phyloP scores from a whole-genome alignment of 2,888 invertebrate genomes.

The Ophion slaviceki region DNA sequence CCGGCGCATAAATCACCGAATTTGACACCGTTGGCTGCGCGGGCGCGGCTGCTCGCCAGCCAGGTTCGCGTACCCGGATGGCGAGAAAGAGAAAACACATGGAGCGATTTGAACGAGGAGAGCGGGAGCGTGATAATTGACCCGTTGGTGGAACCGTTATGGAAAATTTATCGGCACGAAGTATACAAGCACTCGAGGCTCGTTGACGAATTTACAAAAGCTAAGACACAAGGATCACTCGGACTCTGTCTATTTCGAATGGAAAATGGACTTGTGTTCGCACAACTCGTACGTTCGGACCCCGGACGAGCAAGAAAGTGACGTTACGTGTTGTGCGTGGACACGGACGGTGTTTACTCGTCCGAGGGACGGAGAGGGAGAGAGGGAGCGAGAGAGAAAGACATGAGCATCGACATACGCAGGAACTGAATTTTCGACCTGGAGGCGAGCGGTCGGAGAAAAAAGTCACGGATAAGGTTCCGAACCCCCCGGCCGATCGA shows the following conservation, averaged over 20 bases:
- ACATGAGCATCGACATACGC: constrained; percentile 48
- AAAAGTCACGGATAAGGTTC: no score
- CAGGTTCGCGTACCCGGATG: neutral
- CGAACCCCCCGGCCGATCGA: no score
- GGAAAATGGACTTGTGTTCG: neutral
- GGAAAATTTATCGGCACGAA: neutral
- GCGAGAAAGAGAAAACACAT: neutral
- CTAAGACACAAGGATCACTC: neutral
- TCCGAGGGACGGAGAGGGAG: neutral
- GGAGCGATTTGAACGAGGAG: neutral
- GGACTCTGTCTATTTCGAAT: neutral
- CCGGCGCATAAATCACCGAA: constrained; percentile 46
- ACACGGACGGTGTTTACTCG: constrained; percentile 19
- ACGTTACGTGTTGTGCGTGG: neutral
- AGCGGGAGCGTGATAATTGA: neutral
- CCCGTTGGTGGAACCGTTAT: neutral
- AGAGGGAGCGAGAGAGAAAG: constrained; percentile 4
- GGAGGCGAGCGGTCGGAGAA: no score
- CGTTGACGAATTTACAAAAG: constrained; percentile 1
- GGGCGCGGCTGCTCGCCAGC: neutral
- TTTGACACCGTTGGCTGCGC: constrained; percentile 24
- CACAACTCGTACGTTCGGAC: neutral
- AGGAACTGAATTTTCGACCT: no score
- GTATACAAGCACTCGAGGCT: neutral
- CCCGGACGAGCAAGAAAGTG: constrained; percentile 39